Base-by-base conservation (phyloP, 2,888 invertebrate species). In the Lamellibrachia satsuma region DNA sequence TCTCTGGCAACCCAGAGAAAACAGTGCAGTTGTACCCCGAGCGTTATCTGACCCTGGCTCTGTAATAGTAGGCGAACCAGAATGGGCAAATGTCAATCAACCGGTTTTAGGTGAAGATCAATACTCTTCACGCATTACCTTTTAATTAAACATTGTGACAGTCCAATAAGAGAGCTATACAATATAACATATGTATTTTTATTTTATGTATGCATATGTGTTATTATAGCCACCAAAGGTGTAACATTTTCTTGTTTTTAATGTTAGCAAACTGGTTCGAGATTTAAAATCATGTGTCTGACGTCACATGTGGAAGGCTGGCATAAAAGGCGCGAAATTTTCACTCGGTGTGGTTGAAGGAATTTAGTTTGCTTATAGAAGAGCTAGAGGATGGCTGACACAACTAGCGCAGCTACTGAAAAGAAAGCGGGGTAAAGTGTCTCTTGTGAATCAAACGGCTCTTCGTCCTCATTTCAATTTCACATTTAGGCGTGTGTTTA, bases 241-340 rank as follows among this genome's bases (percentile, higher is more conserved):
- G 75, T 15, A 75, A 22, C 1, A 15, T 39, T 52, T 91, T 27
- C 6, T 51, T 91, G 4, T 91, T 15, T 6, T 91, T 52, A 15
- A 51, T 27, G 11, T 15, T n/a, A 51, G 52, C 11, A 91, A n/a
- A n/a, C 39, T 11, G 91, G 92, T 93, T 92, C 52, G 93, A 93
- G 93, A 93, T 57, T 93, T 57, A 91, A 55, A 39, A 90, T 90
- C 92, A 92, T 57, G 93, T 93, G 93, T 92, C 27, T 57, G 92
- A 93, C 93, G 93, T 92, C 93, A 93, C 90, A n/a, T 27, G 60
- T 92, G 90, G 92, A 93, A 93, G 93, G 94, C 93, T 93, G 93
- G 93, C 92, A 94, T 94, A 93, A 92, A 94, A 93, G 93, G 94
- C 95, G 95, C 94, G 95, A 95, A 95, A 94, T 93, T 90, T 27